Conservation (phyloP, 2,797 vertebrate genomes). For the Ibycter americanus region DNA sequence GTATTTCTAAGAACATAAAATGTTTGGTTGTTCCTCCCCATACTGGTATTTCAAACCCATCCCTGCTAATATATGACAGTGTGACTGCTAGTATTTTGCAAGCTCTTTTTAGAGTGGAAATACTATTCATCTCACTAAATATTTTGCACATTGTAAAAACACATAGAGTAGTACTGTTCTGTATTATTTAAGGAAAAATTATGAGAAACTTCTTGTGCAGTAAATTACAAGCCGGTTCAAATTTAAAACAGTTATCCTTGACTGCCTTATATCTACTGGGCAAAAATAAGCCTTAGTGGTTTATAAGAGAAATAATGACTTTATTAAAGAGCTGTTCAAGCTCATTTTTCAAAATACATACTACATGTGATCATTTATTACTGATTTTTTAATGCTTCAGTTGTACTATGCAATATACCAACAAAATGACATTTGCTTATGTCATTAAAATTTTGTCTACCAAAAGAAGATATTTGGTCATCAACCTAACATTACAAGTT, state of each 20-base stretch:
- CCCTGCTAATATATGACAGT: not conserved
- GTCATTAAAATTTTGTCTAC: constrained; percentile 34
- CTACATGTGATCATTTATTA: constrained; percentile 40
- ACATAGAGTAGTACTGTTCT: not conserved
- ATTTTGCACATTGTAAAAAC: not conserved
- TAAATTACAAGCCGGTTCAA: constrained; percentile 49
- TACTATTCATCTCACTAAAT: not conserved
- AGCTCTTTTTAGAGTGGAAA: not conserved
- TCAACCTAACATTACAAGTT: not conserved
- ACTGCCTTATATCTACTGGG: constrained; percentile 7
- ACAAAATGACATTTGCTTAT: constrained; percentile 51
- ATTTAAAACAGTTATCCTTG: constrained; percentile 52
- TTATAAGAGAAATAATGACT: constrained; percentile 56
- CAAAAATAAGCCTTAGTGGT: constrained; percentile 49
- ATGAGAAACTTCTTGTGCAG: not conserved
- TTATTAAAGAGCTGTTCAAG: constrained; percentile 51
- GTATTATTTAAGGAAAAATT: not conserved
- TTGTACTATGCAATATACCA: not conserved
- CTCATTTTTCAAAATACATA: constrained; percentile 63
- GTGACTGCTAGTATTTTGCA: not conserved
- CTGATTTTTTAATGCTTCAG: constrained; percentile 7
- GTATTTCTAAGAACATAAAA: not conserved
- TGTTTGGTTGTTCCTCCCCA: not conserved
- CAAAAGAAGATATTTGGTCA: constrained; percentile 11
- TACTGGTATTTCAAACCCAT: not conserved